Base-by-base conservation (phyloP, 1,140 invertebrate genomes). In the Heliconius nattereri region DNA sequence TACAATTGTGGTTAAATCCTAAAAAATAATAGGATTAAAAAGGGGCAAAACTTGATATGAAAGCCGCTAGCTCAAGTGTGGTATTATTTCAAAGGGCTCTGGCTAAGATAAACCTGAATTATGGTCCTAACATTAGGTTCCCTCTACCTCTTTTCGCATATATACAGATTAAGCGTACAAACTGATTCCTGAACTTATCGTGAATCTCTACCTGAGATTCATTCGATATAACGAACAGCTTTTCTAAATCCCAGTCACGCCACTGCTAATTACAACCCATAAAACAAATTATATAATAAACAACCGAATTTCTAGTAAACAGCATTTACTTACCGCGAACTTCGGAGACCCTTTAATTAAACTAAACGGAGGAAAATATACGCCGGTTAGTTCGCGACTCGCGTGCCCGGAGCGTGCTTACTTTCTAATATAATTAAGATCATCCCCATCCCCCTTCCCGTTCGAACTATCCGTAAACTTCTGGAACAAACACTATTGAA, bases 341-440 rank as follows among this genome's bases (percentile, higher is more conserved):
- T 78, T 70, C 57, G 71, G 26, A 66, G 78, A 78, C 72, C 78
- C 72, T 78, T 78, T 78, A 78, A 78, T 78, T 78, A 78, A 78
- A 78, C 54, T 78, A 78, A 78, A 78, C 78, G 72, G 73, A 78
- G 78, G 78, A 78, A 78, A 78, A 71, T 78, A 78, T 78, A 78
- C 78, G 78, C 11, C 57, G 57, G 78, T 78, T 73, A 78, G 78
- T 78, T 74, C 72, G 70, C 76, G 73, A 78, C 52, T 78, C 72
- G 78, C 78, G 78, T 70, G 78, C 72, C 72, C 37, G 1, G 73
- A 78, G 78, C 74, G 70, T 35, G 54, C 52, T 29, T 29, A 37
- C 32, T 74, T 73, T 66, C 78, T 78, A 78, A 78, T 78, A 74
- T 78, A 74, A 78, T 78, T 78, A 78, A 78, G 78, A 78, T 75